phyloP scores from a whole-genome alignment of 1,140 invertebrate species.

The Ostrea denselamellosa region DNA sequence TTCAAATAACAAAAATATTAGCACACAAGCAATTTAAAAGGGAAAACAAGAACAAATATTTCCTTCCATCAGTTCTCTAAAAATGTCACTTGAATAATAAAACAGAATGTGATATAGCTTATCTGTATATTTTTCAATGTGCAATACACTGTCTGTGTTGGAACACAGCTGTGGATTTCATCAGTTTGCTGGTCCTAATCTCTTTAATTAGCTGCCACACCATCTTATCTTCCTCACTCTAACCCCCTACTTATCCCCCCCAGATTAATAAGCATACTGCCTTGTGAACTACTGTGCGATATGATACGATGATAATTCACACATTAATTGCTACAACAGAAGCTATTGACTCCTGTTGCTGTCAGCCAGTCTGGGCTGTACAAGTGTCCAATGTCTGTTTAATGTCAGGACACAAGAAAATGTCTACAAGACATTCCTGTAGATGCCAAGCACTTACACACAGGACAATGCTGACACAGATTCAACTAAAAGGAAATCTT shows the following conservation, averaged over 20 bases:
- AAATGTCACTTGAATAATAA: slow-evolving; percentile 12
- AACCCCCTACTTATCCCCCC: slow-evolving; percentile 33
- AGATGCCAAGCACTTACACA: slow-evolving; percentile 2
- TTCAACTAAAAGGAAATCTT: background rate
- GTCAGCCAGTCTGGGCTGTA: background rate
- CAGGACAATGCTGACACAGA: background rate
- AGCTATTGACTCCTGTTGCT: slow-evolving; percentile 8
- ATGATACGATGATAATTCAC: slow-evolving; percentile 39
- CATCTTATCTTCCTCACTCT: slow-evolving; percentile 30
- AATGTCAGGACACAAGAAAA: background rate
- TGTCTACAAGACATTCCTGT: slow-evolving; percentile 15
- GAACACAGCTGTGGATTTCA: slow-evolving; percentile 26
- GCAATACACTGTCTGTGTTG: slow-evolving; percentile 10
- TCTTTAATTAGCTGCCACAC: slow-evolving; percentile 39
- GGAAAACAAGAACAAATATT: slow-evolving; percentile 9
- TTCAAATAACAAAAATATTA: slow-evolving; percentile 23
- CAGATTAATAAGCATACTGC: slow-evolving; percentile 29
- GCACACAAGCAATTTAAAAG: background rate
- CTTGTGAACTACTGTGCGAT: slow-evolving; percentile 32
- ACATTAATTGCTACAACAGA: slow-evolving; percentile 39
- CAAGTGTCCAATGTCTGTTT: slow-evolving; percentile 34
- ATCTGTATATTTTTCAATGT: slow-evolving; percentile 34
- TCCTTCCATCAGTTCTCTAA: background rate
- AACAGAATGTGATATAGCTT: slow-evolving; percentile 20
- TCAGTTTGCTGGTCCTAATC: slow-evolving; percentile 27